These are phyloP conservation scores for Etheostoma nigrum DNA, from an alignment of 2,797 vertebrate genomes.

Conservation along the genomic window DNA sequence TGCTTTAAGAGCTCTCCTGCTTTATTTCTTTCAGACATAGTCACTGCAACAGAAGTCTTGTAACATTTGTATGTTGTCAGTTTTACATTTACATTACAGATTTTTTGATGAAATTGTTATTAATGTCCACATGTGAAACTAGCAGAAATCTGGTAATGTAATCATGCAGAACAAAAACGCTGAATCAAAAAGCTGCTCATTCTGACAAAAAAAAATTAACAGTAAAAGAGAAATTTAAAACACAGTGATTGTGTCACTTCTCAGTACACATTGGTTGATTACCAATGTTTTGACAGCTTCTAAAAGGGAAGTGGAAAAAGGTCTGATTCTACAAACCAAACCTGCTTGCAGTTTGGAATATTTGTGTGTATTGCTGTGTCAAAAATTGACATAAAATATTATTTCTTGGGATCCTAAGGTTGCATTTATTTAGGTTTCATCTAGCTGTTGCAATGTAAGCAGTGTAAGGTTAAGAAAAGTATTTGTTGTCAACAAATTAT, in stretches of 20 bases:
- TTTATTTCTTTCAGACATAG: slow-evolving; percentile 20
- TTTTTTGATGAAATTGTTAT: slow-evolving; percentile 24
- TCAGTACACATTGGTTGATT: slow-evolving; percentile 36
- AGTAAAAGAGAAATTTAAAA: slow-evolving; percentile 31
- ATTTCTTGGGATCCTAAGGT: slow-evolving; percentile 2
- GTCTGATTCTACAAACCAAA: slow-evolving; percentile 8
- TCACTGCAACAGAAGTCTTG: not conserved
- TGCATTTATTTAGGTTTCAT: slow-evolving; percentile 9
- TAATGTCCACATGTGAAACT: slow-evolving; percentile 35
- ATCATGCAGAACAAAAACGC: slow-evolving; percentile 41
- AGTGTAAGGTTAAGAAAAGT: not conserved
- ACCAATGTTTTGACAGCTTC: slow-evolving; percentile 52
- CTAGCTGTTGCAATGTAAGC: slow-evolving; percentile 7
- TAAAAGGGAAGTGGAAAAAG: not conserved
- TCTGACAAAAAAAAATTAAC: slow-evolving; percentile 27
- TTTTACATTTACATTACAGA: not conserved
- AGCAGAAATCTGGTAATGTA: slow-evolving; percentile 31
- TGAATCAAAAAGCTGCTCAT: slow-evolving; percentile 30
- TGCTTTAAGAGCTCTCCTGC: slow-evolving; percentile 34
- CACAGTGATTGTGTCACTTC: slow-evolving; percentile 29
- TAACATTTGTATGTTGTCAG: slow-evolving; percentile 3
- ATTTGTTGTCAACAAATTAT: not conserved
- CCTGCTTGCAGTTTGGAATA: not conserved
- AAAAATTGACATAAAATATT: slow-evolving; percentile 24
- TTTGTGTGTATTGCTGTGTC: slow-evolving; percentile 20